Percentiles rank a stretch among this genome's conserved stretches.
Evolutionary conservation across 2,797 vertebrate genomes (phyloP).

Genomic region (Anguilla obscura): DNA sequence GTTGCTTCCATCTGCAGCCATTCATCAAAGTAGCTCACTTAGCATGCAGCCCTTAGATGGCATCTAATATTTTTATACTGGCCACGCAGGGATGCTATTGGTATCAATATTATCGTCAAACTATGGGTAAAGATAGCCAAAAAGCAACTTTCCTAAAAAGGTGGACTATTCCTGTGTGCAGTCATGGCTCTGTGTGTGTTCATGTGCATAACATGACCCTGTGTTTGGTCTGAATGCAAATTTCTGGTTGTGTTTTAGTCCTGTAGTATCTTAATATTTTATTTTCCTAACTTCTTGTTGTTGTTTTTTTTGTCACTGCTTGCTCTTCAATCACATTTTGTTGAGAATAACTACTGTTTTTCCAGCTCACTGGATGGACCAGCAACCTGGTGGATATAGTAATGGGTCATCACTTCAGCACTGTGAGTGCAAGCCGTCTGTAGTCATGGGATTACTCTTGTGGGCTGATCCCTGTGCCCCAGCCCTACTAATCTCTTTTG

Average conservation of each 20-base stretch:
- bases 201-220: not conserved
- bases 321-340: not conserved
- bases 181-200: not conserved
- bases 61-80: too few relatives aligned
- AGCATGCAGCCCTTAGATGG: too few relatives aligned
- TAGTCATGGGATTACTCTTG: not conserved
- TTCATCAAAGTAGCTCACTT: too few relatives aligned
- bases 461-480: not conserved
- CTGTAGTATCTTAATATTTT: not conserved
- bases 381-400: conserved; percentile 88
- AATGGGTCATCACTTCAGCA: conserved; percentile 91
- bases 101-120: too few relatives aligned
- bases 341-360: conserved; percentile 35
- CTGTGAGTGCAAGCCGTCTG: conserved; percentile 72
- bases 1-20: too few relatives aligned
- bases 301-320: not conserved
- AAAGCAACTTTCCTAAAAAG: too few relatives aligned
- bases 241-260: not conserved
- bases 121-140: too few relatives aligned
- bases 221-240: not conserved
- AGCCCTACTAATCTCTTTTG: conserved; percentile 18
- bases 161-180: not conserved
- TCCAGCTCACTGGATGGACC: conserved; percentile 90
- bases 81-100: too few relatives aligned
- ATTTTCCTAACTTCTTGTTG: not conserved